Conservation (phyloP, 2,113 vertebrate genomes). For the Pachypanchax playfairii region DNA sequence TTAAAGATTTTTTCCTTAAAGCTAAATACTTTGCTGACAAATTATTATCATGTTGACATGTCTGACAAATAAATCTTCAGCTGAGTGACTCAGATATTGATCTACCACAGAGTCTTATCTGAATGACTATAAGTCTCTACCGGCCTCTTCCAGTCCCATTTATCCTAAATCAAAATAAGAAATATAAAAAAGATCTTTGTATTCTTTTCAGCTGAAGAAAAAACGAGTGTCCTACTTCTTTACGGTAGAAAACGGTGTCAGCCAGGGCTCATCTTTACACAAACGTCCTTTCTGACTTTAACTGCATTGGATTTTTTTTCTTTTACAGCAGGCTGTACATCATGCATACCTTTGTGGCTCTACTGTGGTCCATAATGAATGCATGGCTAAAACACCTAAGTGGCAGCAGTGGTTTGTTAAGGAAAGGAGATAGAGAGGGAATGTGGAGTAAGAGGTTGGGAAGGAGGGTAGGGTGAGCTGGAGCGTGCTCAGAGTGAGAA, state of each 20-base stretch:
- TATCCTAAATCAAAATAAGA: constrained; percentile 20
- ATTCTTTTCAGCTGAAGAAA: constrained; percentile 13
- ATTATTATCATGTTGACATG: constrained; percentile 11
- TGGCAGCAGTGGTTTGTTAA: constrained; percentile 50
- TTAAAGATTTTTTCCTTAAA: neutral
- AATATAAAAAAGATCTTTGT: constrained; percentile 24
- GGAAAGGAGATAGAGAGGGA: constrained; percentile 3
- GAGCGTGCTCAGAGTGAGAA: constrained; percentile 60
- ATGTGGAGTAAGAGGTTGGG: constrained; percentile 6
- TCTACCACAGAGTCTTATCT: constrained; percentile 43
- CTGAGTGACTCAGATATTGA: constrained; percentile 13
- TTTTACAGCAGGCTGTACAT: constrained; percentile 46
- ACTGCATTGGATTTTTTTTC: constrained; percentile 58
- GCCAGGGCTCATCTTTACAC: constrained; percentile 28
- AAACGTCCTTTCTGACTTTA: constrained; percentile 41
- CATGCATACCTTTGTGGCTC: constrained; percentile 48
- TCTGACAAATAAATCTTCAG: constrained; percentile 7
- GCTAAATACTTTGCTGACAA: constrained; percentile 35
- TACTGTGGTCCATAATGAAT: constrained; percentile 56
- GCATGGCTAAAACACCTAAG: constrained; percentile 59
- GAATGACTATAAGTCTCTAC: constrained; percentile 18
- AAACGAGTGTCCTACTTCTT: constrained; percentile 3
- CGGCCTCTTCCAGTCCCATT: constrained; percentile 19
- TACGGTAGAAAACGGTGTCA: too few species aligned
- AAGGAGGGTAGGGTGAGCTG: neutral